phyloP scores from a whole-genome alignment of 2,797 vertebrate genomes.

The Microctenopoma stevenorrisi region DNA sequence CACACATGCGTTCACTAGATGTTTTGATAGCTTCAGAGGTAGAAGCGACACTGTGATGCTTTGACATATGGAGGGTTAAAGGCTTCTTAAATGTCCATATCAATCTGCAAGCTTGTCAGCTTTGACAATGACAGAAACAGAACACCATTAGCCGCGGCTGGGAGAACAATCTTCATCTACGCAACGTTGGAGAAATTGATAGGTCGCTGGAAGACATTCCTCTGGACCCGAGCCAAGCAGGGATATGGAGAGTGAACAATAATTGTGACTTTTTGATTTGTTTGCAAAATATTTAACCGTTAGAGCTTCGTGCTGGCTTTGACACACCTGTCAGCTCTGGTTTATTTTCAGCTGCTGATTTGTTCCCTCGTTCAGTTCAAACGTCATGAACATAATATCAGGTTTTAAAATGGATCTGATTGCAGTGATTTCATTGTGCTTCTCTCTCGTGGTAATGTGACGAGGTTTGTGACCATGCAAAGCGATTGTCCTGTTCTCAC shows the following conservation, averaged over 20 bases:
- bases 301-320: neutral
- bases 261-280: neutral
- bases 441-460: slow-evolving; percentile 54
- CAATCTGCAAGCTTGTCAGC: slow-evolving; percentile 82
- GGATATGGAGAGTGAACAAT: neutral
- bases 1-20: slow-evolving; percentile 19
- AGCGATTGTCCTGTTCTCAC: slow-evolving; percentile 73
- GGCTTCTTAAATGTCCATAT: slow-evolving; percentile 84
- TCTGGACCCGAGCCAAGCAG: slow-evolving; percentile 46
- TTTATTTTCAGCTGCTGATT: slow-evolving; percentile 5
- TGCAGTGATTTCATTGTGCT: slow-evolving; percentile 63
- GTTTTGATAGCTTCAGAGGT: slow-evolving; percentile 61
- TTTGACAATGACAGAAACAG: slow-evolving; percentile 80
- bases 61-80: slow-evolving; percentile 78
- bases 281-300: slow-evolving; percentile 13
- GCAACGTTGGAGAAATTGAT: slow-evolving; percentile 78
- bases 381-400: slow-evolving; percentile 59
- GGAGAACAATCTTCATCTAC: slow-evolving; percentile 66
- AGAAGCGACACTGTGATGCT: slow-evolving; percentile 63
- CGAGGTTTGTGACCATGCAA: slow-evolving; percentile 60
- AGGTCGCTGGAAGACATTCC: slow-evolving; percentile 58
- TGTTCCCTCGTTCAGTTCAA: slow-evolving; percentile 4
- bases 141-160: slow-evolving; percentile 70
- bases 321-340: neutral
- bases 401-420: slow-evolving; percentile 64